Conservation (phyloP, 2,113 vertebrate species). For the Neogobius melanostomus region DNA sequence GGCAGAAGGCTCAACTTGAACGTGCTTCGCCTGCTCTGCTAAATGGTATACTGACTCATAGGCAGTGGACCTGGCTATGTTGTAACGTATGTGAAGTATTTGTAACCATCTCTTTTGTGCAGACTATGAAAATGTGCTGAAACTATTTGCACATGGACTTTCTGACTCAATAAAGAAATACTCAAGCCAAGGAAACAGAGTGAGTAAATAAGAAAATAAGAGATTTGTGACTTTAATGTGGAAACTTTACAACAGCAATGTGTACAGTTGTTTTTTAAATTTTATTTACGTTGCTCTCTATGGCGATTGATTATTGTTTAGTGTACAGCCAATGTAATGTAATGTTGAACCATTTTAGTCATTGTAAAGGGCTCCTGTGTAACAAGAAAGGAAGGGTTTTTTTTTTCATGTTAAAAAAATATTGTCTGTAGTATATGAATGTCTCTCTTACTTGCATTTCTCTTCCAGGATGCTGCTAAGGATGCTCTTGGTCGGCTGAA, state of each 20-base stretch:
- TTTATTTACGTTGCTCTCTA: too few species aligned
- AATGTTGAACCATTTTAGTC: too few species aligned
- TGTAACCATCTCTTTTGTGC: neutral
- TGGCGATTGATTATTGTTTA: too few species aligned
- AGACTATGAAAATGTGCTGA: slow-evolving; percentile 84
- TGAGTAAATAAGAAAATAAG: slow-evolving; percentile 55
- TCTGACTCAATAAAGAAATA: slow-evolving; percentile 81
- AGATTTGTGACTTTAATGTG: neutral
- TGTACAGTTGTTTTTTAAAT: neutral
- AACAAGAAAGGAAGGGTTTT: too few species aligned
- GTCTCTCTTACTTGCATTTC: neutral
- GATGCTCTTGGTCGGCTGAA: slow-evolving; percentile 84
- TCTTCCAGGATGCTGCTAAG: slow-evolving; percentile 84
- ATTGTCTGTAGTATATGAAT: too few species aligned
- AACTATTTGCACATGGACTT: slow-evolving; percentile 78
- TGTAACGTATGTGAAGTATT: neutral
- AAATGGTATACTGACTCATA: slow-evolving; percentile 7
- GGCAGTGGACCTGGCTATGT: too few species aligned
- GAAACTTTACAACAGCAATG: neutral
- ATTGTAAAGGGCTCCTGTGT: too few species aligned
- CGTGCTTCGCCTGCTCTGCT: slow-evolving; percentile 73
- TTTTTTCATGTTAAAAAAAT: too few species aligned
- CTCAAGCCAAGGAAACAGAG: slow-evolving; percentile 85
- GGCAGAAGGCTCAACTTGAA: slow-evolving; percentile 84
- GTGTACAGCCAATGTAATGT: too few species aligned